Conservation (phyloP, 1,140 invertebrate genomes). For the Bombus pyrosoma region DNA sequence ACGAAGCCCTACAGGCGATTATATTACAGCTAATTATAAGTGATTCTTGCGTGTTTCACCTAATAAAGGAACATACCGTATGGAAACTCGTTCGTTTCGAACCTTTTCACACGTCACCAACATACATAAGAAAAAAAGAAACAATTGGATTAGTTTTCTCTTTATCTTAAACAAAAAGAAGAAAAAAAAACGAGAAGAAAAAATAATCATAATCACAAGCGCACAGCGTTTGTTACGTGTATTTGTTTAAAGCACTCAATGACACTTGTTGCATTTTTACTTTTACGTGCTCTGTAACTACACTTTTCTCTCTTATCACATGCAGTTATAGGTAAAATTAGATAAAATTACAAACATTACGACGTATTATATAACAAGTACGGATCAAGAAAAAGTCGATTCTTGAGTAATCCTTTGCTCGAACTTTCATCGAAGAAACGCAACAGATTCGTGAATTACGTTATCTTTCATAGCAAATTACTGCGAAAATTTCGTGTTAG, state of each 20-base stretch:
- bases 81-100: slow-evolving; percentile 44
- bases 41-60: slow-evolving; percentile 65
- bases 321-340: slow-evolving; percentile 22
- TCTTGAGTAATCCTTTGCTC: background rate
- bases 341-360: slow-evolving; percentile 34
- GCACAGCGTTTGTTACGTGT: slow-evolving; percentile 57
- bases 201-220: slow-evolving; percentile 60
- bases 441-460: slow-evolving; percentile 13
- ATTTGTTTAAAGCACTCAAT: slow-evolving; percentile 33
- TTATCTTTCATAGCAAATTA: background rate
- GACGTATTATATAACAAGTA: background rate
- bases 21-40: slow-evolving; percentile 70
- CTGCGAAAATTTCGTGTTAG: background rate
- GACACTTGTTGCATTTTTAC: slow-evolving; percentile 23
- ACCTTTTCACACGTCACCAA: slow-evolving; percentile 20
- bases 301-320: slow-evolving; percentile 21
- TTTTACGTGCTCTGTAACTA: background rate
- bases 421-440: slow-evolving; percentile 6
- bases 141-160: slow-evolving; percentile 15
- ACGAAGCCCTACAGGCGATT: slow-evolving; percentile 68
- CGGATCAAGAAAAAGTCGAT: background rate
- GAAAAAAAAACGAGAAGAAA: slow-evolving; percentile 18
- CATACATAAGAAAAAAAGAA: slow-evolving; percentile 31
- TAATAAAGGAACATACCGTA: slow-evolving; percentile 66
- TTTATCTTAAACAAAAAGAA: slow-evolving; percentile 2